phyloP scores from a whole-genome alignment of 2,797 vertebrate genomes.

The Malurus splendens region DNA sequence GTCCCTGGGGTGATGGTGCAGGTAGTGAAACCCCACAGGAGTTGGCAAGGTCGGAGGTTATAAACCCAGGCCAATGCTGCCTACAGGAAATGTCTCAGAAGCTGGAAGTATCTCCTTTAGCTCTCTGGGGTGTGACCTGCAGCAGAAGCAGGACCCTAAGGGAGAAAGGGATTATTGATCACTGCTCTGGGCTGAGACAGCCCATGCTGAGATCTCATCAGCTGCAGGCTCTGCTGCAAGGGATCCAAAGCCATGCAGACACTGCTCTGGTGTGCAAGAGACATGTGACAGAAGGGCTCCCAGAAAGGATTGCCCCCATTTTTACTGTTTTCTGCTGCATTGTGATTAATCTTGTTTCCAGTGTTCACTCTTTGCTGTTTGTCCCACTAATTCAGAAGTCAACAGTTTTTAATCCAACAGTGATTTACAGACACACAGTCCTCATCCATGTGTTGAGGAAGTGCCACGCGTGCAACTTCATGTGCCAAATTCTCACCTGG shows the following conservation, averaged over 20 bases:
- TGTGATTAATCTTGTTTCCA: not conserved
- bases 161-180: not conserved
- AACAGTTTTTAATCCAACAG: not conserved
- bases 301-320: not conserved
- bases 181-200: not conserved
- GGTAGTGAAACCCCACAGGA: not conserved
- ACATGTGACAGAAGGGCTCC: not conserved
- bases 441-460: fast-evolving
- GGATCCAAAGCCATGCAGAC: fast-evolving
- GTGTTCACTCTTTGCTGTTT: not conserved
- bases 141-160: not conserved
- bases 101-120: not conserved
- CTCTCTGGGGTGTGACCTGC: not conserved
- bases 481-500: not conserved
- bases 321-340: not conserved
- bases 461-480: fast-evolving
- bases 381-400: not conserved
- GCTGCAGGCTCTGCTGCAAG: not conserved
- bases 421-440: not conserved
- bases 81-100: not conserved
- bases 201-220: fast-evolving
- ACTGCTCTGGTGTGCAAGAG: not conserved
- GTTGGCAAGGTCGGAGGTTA: not conserved
- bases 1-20: fast-evolving
- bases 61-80: not conserved